These are phyloP conservation scores for Miniopterus natalensis DNA, from an alignment of 2,113 vertebrate genomes.

Conservation along the genomic window DNA sequence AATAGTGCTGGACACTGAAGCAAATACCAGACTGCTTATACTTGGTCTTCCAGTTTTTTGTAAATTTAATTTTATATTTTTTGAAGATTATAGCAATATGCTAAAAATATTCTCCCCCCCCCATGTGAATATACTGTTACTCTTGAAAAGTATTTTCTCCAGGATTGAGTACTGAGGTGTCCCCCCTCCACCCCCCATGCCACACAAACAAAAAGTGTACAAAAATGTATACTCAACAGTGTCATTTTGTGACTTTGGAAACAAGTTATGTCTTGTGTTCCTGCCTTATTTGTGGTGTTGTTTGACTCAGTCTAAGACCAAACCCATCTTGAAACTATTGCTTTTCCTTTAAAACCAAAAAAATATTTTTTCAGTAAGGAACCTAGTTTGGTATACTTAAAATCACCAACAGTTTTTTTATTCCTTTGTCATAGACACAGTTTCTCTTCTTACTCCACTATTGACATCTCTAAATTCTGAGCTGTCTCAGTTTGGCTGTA, in stretches of 20 bases:
- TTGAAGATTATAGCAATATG: slow-evolving; percentile 88
- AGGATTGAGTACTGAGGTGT: slow-evolving; percentile 77
- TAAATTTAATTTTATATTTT: slow-evolving; percentile 84
- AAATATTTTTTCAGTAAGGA: slow-evolving; percentile 72
- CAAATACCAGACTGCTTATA: slow-evolving; percentile 87
- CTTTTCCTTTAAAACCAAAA: slow-evolving; percentile 81
- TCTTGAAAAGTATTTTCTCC: slow-evolving; percentile 82
- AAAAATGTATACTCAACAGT: slow-evolving; percentile 44
- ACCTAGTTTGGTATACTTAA: slow-evolving; percentile 81
- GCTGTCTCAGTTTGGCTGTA: slow-evolving; percentile 84
- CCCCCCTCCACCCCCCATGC: rapidly evolving
- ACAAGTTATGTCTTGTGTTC: slow-evolving; percentile 63
- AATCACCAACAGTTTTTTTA: slow-evolving; percentile 79
- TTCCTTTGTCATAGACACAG: slow-evolving; percentile 80
- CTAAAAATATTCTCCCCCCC: slow-evolving; percentile 79
- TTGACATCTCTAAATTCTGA: slow-evolving; percentile 86
- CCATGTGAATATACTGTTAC: slow-evolving; percentile 83
- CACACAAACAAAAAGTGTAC: not conserved
- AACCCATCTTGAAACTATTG: slow-evolving; percentile 83
- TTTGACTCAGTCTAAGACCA: slow-evolving; percentile 84
- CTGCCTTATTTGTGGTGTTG: slow-evolving; percentile 65
- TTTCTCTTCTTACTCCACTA: slow-evolving; percentile 79
- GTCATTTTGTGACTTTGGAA: slow-evolving; percentile 66
- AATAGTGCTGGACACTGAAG: slow-evolving; percentile 90
- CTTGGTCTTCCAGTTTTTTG: slow-evolving; percentile 89